A percentile compares a stretch with the other conserved stretches of the same genome.
These are phyloP conservation scores for Heloderma charlesbogerti DNA, from an alignment of 2,113 vertebrate species.

Conservation along the genomic window DNA sequence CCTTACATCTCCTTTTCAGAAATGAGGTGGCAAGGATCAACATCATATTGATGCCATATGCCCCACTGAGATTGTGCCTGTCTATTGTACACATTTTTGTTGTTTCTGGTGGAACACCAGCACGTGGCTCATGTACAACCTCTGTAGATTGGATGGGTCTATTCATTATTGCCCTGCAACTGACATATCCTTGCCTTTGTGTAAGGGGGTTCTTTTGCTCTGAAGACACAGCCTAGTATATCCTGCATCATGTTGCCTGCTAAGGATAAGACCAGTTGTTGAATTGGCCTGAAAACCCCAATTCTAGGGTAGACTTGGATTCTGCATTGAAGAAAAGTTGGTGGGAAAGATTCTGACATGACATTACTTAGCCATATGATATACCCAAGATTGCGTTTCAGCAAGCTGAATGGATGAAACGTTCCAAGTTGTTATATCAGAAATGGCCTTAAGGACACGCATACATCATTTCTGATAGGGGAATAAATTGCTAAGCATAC, in stretches of 20 bases:
- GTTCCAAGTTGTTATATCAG: background rate
- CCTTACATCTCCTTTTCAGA: background rate
- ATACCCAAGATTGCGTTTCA: background rate
- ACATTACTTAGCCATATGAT: background rate
- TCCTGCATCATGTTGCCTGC: background rate
- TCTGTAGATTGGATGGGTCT: background rate
- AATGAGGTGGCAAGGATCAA: background rate
- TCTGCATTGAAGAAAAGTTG: background rate
- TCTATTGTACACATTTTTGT: background rate
- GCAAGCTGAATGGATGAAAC: background rate
- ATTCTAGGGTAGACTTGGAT: background rate
- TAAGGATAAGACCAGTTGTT: background rate
- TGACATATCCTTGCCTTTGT: background rate
- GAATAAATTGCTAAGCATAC: background rate
- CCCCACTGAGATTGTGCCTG: background rate
- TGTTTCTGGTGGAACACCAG: too few relatives aligned
- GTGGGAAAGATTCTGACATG: background rate
- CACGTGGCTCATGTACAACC: background rate
- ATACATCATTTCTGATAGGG: background rate
- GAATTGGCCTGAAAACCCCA: background rate
- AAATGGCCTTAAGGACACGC: background rate
- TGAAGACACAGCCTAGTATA: background rate
- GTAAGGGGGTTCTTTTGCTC: background rate
- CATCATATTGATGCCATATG: background rate
- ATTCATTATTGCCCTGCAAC: background rate